Base-by-base conservation (phyloP, 2,888 invertebrate species). In the Megaustenia siamemsis region DNA sequence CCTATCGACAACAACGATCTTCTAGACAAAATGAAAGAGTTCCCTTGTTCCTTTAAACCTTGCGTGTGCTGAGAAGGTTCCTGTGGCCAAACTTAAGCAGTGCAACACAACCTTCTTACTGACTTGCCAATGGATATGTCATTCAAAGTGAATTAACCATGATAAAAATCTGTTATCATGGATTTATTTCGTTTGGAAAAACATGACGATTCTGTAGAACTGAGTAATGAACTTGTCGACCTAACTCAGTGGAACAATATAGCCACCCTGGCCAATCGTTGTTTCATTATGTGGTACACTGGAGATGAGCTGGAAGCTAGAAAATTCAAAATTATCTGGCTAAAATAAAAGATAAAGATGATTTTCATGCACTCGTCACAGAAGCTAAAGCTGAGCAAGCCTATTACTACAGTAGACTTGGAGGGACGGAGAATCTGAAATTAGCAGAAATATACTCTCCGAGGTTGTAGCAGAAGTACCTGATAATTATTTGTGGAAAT, bases 351-450 rank as follows among this genome's bases (percentile, higher is more conserved):
- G 0, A 4, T 56, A 40, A 43, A 18, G 12, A 21, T 1, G 28
- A 77, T 8, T 56, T 77, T 60, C 35, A 45, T 28, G n/a, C 15
- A 32, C 24, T 45, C 1, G 12, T 68, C 24, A 49, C 45, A 10
- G 68, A 66, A 12, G 66, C 68, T 10, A 43, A 68, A 35, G 66
- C 79, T 18, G 79, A 79, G n/a, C 79, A 79, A 49, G 79, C 79
- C 12, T 79, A 79, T 49, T 66, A 32, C 49, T 53, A 79, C 49
- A 66, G 79, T 45, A 43, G 68, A 18, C n/a, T 79, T 24, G 79
- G 79, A 21, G 79, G 79, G 10, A 15, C 32, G 18, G 1, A 45
- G 2, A 66, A 79, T 49, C 21, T 79, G 32, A 8, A 32, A 8
- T 18, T 45, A 24, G 66, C 79, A 45, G 45, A 21, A 0, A 21